phyloP scores from a whole-genome alignment of 2,797 vertebrate species.

The Sebastes vulpes region DNA sequence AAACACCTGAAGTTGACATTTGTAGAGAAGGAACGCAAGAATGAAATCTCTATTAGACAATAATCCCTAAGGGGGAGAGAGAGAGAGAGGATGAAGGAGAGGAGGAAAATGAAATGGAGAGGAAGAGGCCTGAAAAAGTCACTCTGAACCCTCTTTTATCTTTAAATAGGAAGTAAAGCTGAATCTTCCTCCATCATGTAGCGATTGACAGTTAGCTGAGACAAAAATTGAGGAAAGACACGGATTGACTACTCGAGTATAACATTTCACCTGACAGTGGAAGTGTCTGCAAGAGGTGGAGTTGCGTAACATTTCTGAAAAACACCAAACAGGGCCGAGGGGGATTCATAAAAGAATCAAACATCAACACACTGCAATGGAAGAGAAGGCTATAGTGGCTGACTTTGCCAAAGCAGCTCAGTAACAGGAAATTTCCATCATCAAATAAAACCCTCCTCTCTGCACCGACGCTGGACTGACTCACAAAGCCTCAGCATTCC shows the following conservation, averaged over 20 bases:
- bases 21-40: conserved; percentile 12
- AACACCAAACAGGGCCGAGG: not conserved
- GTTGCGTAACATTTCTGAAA: conserved; percentile 14
- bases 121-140: conserved; percentile 4
- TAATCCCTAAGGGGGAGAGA: conserved; percentile 1
- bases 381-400: not conserved
- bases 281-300: not conserved
- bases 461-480: not conserved
- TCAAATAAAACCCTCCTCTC: conserved; percentile 15
- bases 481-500: conserved; percentile 14
- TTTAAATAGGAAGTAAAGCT: conserved; percentile 2
- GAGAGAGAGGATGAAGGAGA: not conserved
- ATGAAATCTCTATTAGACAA: conserved; percentile 23
- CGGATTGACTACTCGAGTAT: not conserved
- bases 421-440: conserved; percentile 19
- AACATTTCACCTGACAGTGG: not conserved
- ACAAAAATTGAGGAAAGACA: conserved; percentile 1
- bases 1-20: conserved; percentile 44
- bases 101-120: conserved; percentile 3
- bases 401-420: conserved; percentile 15
- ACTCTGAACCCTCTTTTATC: not conserved
- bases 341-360: conserved; percentile 11
- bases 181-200: not conserved
- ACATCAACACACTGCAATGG: conserved; percentile 2
- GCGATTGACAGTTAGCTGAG: not conserved